Conservation (phyloP, 2,888 invertebrate genomes). For the Ennomos quercinarius region DNA sequence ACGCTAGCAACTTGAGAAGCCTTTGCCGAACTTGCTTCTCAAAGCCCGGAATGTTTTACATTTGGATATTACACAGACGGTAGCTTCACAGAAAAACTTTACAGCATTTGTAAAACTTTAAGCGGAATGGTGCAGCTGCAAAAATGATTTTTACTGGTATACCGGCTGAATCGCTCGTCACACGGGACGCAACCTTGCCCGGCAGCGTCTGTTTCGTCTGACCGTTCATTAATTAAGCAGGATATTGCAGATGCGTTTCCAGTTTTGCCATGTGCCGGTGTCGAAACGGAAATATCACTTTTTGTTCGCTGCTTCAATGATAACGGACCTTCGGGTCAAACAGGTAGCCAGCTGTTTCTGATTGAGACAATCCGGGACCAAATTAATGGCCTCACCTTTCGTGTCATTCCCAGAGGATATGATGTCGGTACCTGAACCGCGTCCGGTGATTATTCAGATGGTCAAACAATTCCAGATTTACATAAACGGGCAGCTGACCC, state of each 20-base stretch:
- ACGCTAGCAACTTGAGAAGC: slow-evolving; percentile 70
- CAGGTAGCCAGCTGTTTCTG: slow-evolving; percentile 71
- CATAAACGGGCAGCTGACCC: slow-evolving; percentile 76
- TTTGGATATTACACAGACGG: slow-evolving; percentile 70
- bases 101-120: slow-evolving; percentile 16
- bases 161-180: slow-evolving; percentile 30
- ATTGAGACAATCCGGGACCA: slow-evolving; percentile 51
- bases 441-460: slow-evolving; percentile 63
- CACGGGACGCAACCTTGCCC: slow-evolving; percentile 54
- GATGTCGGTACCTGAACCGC: slow-evolving; percentile 46
- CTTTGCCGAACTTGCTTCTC: slow-evolving; percentile 76
- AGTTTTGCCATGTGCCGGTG: slow-evolving; percentile 66
- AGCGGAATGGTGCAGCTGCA: slow-evolving; percentile 23
- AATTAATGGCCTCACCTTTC: slow-evolving; percentile 53
- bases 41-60: slow-evolving; percentile 79
- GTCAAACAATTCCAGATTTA: slow-evolving; percentile 62
- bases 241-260: slow-evolving; percentile 72
- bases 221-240: slow-evolving; percentile 62
- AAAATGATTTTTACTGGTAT: slow-evolving; percentile 33
- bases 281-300: slow-evolving; percentile 69
- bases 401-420: slow-evolving; percentile 63
- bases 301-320: slow-evolving; percentile 64
- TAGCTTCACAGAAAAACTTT: slow-evolving; percentile 55
- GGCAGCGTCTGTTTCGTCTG: slow-evolving; percentile 51
- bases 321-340: slow-evolving; percentile 70